Base-by-base conservation (phyloP, 2,888 invertebrate genomes). In the Pediacus dermestoides region DNA sequence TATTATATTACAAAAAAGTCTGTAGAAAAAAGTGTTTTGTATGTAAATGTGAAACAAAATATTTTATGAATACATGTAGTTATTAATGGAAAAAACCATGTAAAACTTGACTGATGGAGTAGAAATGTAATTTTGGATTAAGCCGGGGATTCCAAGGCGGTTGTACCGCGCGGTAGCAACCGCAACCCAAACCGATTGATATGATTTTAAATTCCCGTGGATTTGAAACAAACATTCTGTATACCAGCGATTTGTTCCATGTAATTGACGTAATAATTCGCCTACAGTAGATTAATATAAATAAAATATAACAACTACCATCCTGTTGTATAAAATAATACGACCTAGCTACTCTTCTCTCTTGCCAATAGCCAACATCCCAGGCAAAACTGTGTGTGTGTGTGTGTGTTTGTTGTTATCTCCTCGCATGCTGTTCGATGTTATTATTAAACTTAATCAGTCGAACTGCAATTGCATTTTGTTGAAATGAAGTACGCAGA, bases 251-350 rank as follows among this genome's bases (percentile, higher is more conserved):
- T 58, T 55, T 57, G 56, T 54, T 58, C 51, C 46, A 50, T 54
- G 60, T 64, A 66, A 67, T 67, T 66, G 66, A 61, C 57, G 62
- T 64, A 66, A 64, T 67, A 67, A 66, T 66, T 67, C 67, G 68
- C 68, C 67, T 66, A 68, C 67, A 53, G 62, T 63, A 60, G 63
- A 67, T 67, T 68, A 68, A 65, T 67, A 66, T 67, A 67, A 68
- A 67, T 67, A 68, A 66, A 66, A 67, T 63, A 63, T 64, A 65
- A 64, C 63, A 61, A 62, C 64, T 61, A 55, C 60, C 64, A 63
- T 66, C 64, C 65, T 66, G 65, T 60, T 55, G 57, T 57, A 61
- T 58, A 57, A 62, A 60, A 61, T 60, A 59, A 57, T 59, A 59
- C 58, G 62, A 61, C 63, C 60, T 62, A 60, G 61, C 53, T 52